phyloP scores from a whole-genome alignment of 2,113 vertebrate genomes.

The Cervus canadensis region DNA sequence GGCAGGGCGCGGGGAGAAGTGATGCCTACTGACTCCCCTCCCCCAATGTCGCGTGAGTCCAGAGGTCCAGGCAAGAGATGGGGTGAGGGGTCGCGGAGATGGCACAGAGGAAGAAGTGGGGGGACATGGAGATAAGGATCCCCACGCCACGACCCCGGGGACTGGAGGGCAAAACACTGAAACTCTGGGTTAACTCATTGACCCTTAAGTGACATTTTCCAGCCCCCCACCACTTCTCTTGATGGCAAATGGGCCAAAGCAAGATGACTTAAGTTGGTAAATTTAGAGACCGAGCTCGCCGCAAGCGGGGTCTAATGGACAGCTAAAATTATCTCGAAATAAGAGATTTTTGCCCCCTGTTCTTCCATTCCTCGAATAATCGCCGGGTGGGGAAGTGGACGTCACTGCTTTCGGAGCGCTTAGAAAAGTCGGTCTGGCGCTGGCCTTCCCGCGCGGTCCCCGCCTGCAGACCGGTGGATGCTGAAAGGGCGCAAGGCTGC shows the following conservation, averaged over 20 bases:
- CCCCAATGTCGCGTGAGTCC: not conserved
- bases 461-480: not conserved
- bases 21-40: not conserved
- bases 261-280: conserved; percentile 72
- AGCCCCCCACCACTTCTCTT: not conserved
- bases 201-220: not conserved
- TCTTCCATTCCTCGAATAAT: not conserved
- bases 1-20: not conserved
- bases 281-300: conserved; percentile 70
- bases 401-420: not conserved
- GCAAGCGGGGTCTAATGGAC: conserved; percentile 22
- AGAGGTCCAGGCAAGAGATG: not conserved
- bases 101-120: not conserved
- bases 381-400: not conserved
- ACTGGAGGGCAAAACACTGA: not conserved
- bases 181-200: not conserved
- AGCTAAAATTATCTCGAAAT: conserved; percentile 72
- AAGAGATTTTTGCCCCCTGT: not conserved
- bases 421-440: not conserved
- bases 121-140: not conserved
- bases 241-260: conserved; percentile 25
- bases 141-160: accelerated
- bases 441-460: not conserved
- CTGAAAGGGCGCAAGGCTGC: not conserved
- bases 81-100: not conserved